Percentiles rank a stretch among this genome's conserved stretches.
phyloP scores from a whole-genome alignment of 2,797 vertebrate genomes.

The Synanceia verrucosa region DNA sequence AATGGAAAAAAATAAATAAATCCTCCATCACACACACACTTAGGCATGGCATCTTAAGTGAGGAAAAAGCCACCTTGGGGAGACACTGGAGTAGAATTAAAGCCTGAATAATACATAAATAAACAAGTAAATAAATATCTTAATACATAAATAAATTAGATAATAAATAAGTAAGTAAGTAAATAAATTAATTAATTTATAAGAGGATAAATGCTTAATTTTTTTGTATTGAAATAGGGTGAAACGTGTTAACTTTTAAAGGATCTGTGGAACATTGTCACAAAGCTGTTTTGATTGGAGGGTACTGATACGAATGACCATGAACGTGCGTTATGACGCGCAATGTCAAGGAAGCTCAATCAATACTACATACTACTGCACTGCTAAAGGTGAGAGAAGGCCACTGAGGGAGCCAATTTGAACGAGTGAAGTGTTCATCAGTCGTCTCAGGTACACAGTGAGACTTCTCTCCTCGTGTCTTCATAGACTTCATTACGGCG shows the following conservation, averaged over 20 bases:
- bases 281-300: constrained; percentile 4
- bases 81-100: no score
- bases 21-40: no score
- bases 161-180: no score
- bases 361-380: constrained; percentile 8
- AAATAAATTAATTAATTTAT: no score
- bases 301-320: background rate
- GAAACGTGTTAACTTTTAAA: constrained; percentile 22
- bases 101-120: no score
- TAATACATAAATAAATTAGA: no score
- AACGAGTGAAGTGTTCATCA: constrained; percentile 48
- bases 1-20: no score
- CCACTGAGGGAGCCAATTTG: constrained; percentile 20
- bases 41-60: no score
- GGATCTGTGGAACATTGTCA: background rate
- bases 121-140: no score
- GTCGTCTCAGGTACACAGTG: constrained; percentile 1
- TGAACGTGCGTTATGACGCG: background rate
- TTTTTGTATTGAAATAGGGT: constrained; percentile 4
- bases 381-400: constrained; percentile 26
- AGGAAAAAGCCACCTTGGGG: no score
- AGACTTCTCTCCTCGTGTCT: background rate
- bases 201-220: constrained; percentile 13
- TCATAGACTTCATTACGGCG: background rate
- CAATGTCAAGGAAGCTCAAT: constrained; percentile 6